Evolutionary conservation across 2,888 invertebrate species (phyloP).

Genomic region (Ornithoptera priamus): DNA sequence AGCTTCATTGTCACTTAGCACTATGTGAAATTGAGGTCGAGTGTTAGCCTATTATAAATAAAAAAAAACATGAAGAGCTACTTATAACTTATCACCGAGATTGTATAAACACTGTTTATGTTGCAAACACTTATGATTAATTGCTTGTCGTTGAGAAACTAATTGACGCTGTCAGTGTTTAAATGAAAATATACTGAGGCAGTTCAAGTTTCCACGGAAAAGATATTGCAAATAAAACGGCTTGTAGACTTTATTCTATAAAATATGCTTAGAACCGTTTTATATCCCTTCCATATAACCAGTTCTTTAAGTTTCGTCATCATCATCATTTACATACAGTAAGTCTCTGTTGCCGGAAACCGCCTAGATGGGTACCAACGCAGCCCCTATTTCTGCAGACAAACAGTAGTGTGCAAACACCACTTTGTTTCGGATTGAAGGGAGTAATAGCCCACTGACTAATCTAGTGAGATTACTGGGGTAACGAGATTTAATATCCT

Average conservation of each 20-base stretch:
- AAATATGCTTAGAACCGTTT: neutral
- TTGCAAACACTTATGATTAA: slow-evolving; percentile 10
- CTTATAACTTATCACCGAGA: neutral
- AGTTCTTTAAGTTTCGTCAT: neutral
- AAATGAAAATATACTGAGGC: slow-evolving; percentile 5
- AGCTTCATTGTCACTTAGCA: no score
- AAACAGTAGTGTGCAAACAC: no score
- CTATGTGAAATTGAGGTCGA: no score
- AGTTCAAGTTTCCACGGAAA: neutral
- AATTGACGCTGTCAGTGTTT: slow-evolving; percentile 16
- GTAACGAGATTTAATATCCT: no score
- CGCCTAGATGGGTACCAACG: no score
- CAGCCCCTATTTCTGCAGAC: no score
- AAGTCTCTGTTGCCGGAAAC: no score
- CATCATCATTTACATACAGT: no score
- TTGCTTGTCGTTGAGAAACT: slow-evolving; percentile 6
- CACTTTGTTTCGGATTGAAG: no score
- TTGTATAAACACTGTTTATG: neutral
- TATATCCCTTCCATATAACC: neutral
- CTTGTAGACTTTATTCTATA: neutral
- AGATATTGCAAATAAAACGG: neutral
- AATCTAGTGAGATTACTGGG: no score
- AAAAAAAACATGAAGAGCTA: neutral
- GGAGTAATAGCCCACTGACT: no score
- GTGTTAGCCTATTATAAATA: no score